Base-by-base conservation (phyloP, 2,888 invertebrate species). In the Leptinotarsa haldemani region DNA sequence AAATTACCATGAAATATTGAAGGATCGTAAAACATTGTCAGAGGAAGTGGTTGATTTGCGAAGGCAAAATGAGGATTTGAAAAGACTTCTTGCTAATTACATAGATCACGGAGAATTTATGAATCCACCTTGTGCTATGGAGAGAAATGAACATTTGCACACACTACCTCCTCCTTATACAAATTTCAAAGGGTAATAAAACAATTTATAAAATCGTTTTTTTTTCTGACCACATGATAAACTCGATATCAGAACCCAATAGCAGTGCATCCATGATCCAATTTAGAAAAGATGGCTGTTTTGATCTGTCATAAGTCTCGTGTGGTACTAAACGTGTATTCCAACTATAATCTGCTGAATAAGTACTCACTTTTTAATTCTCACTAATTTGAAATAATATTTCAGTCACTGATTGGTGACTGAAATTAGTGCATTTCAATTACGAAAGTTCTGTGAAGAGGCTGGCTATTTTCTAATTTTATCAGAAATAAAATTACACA, bases 51-150 rank as follows among this genome's bases (percentile, higher is more conserved):
- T 90, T 20, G 88, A 87, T 69, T 83, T 95, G 22, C 90, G 92
- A 5, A 89, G 88, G 70, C 93, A 94, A 81, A 95, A 95, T 85
- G 86, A 87, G 1, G 94, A 94, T 74, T 85, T 95, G 67, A 90
- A 92, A 25, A 90, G 91, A 72, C 87, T 95, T 66, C 88, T 95
- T 63, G 90, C 91, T 75, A 92, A 91, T 78, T 91, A 92, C 65
- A 86, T 90, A 22, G 79, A 80, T 50, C 79, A 79, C 46, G 72
- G 76, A 4, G 77, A 76, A 48, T 25, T 79, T 46, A 74, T 81
- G 76, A 78, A 76, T 25, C 80, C 83, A 4, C 80, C 83, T n/a
- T 85, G 85, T 77, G 81, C 77, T 3, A 70, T 70, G 12, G 56
- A 68, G 22, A 68, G 56, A 20, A 22, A 56, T 20, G 30, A 68